Conservation (phyloP, 2,113 vertebrate species). For the Heptranchias perlo region DNA sequence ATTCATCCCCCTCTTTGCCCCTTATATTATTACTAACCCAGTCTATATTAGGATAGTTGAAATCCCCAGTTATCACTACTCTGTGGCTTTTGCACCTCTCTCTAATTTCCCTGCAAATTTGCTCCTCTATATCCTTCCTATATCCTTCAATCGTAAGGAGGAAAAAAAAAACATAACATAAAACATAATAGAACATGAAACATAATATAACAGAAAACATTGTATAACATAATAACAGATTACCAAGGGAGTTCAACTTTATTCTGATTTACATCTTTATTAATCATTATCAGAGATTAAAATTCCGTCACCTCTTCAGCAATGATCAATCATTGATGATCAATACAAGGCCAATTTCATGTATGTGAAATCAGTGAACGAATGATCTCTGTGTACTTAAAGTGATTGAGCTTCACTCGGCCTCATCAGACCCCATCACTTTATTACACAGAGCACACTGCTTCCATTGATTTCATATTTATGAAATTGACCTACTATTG, state of each 20-base stretch:
- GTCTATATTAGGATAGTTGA: too few species aligned
- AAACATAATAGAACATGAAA: background rate
- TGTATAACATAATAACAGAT: background rate
- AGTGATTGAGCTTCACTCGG: slow-evolving; percentile 1
- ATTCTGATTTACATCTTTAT: slow-evolving; percentile 1
- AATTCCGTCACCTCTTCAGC: background rate
- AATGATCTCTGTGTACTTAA: background rate
- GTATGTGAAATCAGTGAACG: background rate
- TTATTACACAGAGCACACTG: background rate
- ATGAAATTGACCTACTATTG: slow-evolving; percentile 4
- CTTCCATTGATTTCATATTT: slow-evolving; percentile 23
- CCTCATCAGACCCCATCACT: background rate
- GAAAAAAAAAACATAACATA: background rate
- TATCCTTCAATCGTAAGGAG: too few species aligned
- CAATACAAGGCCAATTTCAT: slow-evolving; percentile 22
- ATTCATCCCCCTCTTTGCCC: too few species aligned
- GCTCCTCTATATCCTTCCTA: too few species aligned
- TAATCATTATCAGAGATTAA: background rate
- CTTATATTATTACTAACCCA: too few species aligned
- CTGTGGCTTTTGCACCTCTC: too few species aligned
- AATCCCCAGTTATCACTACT: too few species aligned
- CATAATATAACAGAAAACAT: background rate
- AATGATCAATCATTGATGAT: background rate
- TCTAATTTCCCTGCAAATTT: too few species aligned
- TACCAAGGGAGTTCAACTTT: background rate